phyloP scores from a whole-genome alignment of 2,888 invertebrate species.

The Coecobrya sp. region DNA sequence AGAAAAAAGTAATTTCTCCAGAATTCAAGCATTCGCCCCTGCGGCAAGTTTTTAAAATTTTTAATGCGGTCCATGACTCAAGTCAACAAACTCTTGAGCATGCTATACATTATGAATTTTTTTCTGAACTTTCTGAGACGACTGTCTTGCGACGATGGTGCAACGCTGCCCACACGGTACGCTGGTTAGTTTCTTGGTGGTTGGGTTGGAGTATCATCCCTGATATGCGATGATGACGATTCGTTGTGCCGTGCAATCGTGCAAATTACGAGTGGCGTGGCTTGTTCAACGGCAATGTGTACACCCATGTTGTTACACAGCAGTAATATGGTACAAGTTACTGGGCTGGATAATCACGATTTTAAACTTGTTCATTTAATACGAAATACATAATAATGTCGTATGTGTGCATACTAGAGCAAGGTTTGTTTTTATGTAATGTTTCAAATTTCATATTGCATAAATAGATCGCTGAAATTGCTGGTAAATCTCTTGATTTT shows the following conservation, averaged over 20 bases:
- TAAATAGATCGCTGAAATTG: neutral
- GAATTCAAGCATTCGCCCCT: conserved; percentile 76
- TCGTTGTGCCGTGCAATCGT: conserved; percentile 71
- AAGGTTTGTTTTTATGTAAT: too few species aligned
- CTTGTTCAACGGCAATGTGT: conserved; percentile 39
- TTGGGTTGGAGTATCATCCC: conserved; percentile 52
- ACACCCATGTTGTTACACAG: conserved; percentile 37
- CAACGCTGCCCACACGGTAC: conserved; percentile 78
- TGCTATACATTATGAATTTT: conserved; percentile 48
- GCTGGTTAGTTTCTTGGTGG: conserved; percentile 59
- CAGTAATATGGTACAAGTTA: conserved; percentile 39
- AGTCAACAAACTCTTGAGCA: conserved; percentile 78
- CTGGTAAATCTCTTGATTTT: too few species aligned
- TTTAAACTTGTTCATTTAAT: neutral
- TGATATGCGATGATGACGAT: conserved; percentile 30
- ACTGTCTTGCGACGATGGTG: conserved; percentile 26
- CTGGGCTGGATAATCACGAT: conserved; percentile 50
- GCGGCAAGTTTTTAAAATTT: conserved; percentile 72
- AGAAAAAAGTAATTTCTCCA: conserved; percentile 78
- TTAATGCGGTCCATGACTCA: conserved; percentile 81
- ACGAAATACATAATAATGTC: too few species aligned
- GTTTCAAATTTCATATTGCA: neutral
- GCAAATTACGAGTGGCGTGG: conserved; percentile 71
- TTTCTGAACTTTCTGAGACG: conserved; percentile 54
- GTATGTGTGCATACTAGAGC: too few species aligned